Base-by-base conservation (phyloP, 2,113 vertebrate genomes). In the Trematomus loennbergii region DNA sequence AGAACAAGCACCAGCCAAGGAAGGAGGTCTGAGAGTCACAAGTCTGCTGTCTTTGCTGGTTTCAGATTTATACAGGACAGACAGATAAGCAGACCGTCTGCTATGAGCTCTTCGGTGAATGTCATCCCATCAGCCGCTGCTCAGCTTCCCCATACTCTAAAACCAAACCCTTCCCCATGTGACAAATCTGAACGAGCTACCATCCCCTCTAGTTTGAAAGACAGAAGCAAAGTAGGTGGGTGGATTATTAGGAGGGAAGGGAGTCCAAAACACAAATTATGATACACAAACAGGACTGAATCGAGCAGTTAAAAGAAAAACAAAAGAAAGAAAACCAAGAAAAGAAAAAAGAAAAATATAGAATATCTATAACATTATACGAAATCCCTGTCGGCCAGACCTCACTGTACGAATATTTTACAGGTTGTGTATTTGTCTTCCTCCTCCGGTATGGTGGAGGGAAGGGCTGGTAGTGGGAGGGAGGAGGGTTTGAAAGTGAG, bases 371-470 rank as follows among this genome's bases (percentile, higher is more conserved):
- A 95, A 96, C 95, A 94, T 94, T 95, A 94, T 96, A 95, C 91
- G 96, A 96, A 96, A 96, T 96, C 95, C 96, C 95, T 96, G 96
- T 96, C 95, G 95, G 96, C 96, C 96, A 96, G 96, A 96, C 95
- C 96, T 97, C 96, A 96, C 96, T 97, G 96, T 96, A 96, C 93
- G 96, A 93, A 94, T 93, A 93, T 88, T 87, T 91, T 93, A 94
- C 91, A 94, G 91, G 91, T 91, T 90, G 89, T 90, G 87, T 63
- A 43, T 95, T 74, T 96, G 95, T 94, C 95, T 96, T 95, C 96
- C 95, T 95, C 92, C 91, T 88, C 86, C 91, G 62, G 52, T 75
- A 77, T 53, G 78, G 78, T 64, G 86, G 88, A 91, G 83, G 80
- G 86, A 89, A 86, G 88, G 89, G 93, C 91, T 91, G 91, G 93